phyloP scores from a whole-genome alignment of 2,888 invertebrate species.

The Platycnemis pennipes region DNA sequence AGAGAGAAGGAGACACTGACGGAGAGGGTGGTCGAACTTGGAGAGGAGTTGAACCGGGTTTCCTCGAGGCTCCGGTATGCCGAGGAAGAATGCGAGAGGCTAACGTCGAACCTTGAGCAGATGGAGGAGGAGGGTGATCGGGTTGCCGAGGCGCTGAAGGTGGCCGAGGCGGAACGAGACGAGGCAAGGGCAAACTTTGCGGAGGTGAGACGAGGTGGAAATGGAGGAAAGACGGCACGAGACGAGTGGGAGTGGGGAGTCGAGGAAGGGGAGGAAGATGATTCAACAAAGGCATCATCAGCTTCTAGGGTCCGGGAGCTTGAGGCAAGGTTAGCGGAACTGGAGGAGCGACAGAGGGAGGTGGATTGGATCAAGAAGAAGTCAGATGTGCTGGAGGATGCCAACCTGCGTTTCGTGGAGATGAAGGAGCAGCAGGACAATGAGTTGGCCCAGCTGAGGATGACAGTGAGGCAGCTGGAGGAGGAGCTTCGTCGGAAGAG shows the following conservation, averaged over 20 bases:
- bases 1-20: conserved; percentile 71
- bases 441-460: conserved; percentile 80
- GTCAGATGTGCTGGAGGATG: conserved; percentile 82
- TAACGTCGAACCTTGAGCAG: conserved; percentile 71
- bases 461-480: conserved; percentile 8
- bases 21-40: conserved; percentile 66
- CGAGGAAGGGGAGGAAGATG: conserved; percentile 81
- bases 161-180: conserved; percentile 72
- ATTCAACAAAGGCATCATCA: conserved; percentile 75
- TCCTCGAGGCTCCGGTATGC: conserved; percentile 25
- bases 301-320: not conserved
- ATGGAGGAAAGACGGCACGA: conserved; percentile 76
- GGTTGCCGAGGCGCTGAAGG: conserved; percentile 72
- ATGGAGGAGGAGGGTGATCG: conserved; percentile 70
- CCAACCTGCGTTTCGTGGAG: conserved; percentile 89
- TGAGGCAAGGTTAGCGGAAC: conserved; percentile 71
- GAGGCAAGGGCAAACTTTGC: conserved; percentile 71
- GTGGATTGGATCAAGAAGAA: conserved; percentile 69
- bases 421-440: conserved; percentile 91
- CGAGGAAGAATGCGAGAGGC: conserved; percentile 70
- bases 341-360: conserved; percentile 77
- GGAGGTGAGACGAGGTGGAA: conserved; percentile 80
- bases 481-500: not conserved
- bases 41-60: conserved; percentile 45
- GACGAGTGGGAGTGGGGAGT: conserved; percentile 84